phyloP scores from a whole-genome alignment of 92 coral and sea anemone genomes.

The Muricea muricata region DNA sequence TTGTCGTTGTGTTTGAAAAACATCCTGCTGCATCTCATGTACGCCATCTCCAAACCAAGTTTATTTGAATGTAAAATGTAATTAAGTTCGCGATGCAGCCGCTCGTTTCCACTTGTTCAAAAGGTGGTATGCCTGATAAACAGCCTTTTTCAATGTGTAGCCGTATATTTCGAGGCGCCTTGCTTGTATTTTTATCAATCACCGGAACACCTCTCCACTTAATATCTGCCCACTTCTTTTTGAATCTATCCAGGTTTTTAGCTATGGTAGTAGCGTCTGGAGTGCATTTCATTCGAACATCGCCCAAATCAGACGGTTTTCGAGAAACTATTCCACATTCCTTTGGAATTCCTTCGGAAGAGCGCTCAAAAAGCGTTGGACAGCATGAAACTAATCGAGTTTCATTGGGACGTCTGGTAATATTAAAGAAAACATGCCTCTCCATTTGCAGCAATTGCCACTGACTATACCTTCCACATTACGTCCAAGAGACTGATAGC shows the following conservation, averaged over 20 bases:
- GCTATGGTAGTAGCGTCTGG: slow-evolving; percentile 24
- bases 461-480: too few relatives aligned
- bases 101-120: background rate
- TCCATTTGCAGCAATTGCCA: too few relatives aligned
- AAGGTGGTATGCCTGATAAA: slow-evolving; percentile 28
- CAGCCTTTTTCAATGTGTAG: slow-evolving; percentile 23
- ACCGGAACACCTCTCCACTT: slow-evolving; percentile 9
- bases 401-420: slow-evolving; percentile 24
- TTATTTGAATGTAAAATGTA: background rate
- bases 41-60: background rate
- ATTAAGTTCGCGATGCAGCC: slow-evolving; percentile 10
- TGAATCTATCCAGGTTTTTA: slow-evolving; percentile 40
- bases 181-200: too few relatives aligned
- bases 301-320: slow-evolving; percentile 47
- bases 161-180: too few relatives aligned
- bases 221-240: slow-evolving; percentile 36
- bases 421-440: too few relatives aligned
- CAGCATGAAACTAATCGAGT: slow-evolving; percentile 54
- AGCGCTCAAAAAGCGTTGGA: slow-evolving; percentile 17
- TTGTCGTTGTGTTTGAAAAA: too few relatives aligned
- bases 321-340: slow-evolving; percentile 51
- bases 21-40: too few relatives aligned
- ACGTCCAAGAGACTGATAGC: too few relatives aligned
- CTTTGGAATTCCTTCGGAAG: slow-evolving; percentile 29
- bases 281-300: slow-evolving; percentile 20